Percentiles rank a stretch among this genome's conserved stretches.
Evolutionary conservation across 2,113 vertebrate genomes (phyloP).

Genomic region (Cyrtonyx montezumae): DNA sequence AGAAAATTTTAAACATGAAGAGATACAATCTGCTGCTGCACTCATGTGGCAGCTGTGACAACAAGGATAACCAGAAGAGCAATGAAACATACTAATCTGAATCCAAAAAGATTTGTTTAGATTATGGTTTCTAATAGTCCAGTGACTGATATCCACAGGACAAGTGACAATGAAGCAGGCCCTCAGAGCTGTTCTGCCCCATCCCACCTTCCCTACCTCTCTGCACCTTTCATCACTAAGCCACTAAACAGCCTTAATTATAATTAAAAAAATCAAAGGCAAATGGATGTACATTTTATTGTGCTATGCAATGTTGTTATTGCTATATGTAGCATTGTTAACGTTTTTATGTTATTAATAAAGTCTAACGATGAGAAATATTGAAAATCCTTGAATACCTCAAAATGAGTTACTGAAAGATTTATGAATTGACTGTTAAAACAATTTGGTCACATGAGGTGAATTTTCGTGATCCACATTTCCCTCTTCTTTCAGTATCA

Average conservation of each 20-base stretch:
- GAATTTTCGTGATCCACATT: neutral
- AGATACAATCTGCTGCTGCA: neutral
- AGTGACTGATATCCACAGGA: neutral
- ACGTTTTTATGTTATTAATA: neutral
- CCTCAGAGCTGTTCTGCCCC: accelerated
- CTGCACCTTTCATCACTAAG: neutral
- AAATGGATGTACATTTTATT: neutral
- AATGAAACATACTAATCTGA: neutral
- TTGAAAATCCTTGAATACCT: neutral
- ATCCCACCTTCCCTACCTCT: neutral
- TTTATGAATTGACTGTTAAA: neutral
- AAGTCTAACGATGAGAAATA: neutral
- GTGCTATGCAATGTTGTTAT: neutral
- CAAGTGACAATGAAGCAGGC: neutral
- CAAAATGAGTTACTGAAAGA: neutral
- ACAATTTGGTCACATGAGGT: neutral
- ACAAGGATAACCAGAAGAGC: neutral
- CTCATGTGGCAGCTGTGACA: neutral
- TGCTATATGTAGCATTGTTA: neutral
- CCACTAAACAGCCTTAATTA: neutral
- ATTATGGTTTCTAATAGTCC: neutral
- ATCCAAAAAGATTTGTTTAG: neutral
- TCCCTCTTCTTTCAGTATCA: neutral
- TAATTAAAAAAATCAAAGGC: neutral
- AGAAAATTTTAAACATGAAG: neutral